These are phyloP conservation scores for Lithosia quadra DNA, from an alignment of 2,888 invertebrate species.

Conservation along the genomic window DNA sequence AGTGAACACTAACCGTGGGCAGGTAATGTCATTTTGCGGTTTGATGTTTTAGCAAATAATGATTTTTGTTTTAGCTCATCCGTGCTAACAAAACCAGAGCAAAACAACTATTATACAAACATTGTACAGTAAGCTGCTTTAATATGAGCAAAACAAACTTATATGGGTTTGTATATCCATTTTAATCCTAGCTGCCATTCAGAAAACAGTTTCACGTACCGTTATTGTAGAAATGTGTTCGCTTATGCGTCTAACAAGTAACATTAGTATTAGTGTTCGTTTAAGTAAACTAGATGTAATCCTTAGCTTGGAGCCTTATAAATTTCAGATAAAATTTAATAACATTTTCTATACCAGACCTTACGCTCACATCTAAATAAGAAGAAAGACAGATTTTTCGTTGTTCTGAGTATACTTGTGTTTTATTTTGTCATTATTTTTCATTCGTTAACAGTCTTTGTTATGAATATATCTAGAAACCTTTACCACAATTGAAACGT, in stretches of 20 bases:
- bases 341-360: too few relatives aligned
- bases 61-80: neutral
- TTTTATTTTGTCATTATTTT: neutral
- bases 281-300: slow-evolving; percentile 9
- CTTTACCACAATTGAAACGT: neutral
- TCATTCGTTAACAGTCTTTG: neutral
- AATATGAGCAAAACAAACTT: slow-evolving; percentile 13
- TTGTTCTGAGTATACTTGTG: too few relatives aligned
- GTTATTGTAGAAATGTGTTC: slow-evolving; percentile 9
- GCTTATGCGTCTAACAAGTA: slow-evolving; percentile 15
- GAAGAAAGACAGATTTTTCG: too few relatives aligned
- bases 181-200: slow-evolving; percentile 16
- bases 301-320: neutral
- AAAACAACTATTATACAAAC: slow-evolving; percentile 6
- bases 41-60: neutral
- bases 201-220: slow-evolving; percentile 10
- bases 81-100: neutral
- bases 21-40: neutral
- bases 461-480: neutral
- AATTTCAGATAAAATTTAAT: too few relatives aligned
- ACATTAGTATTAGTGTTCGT: slow-evolving; percentile 13
- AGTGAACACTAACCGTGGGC: neutral
- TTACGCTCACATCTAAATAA: too few relatives aligned
- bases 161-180: slow-evolving; percentile 10
- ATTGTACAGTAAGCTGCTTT: slow-evolving; percentile 10